phyloP scores from a whole-genome alignment of 2,888 invertebrate species.

The Argynnis bischoffii region DNA sequence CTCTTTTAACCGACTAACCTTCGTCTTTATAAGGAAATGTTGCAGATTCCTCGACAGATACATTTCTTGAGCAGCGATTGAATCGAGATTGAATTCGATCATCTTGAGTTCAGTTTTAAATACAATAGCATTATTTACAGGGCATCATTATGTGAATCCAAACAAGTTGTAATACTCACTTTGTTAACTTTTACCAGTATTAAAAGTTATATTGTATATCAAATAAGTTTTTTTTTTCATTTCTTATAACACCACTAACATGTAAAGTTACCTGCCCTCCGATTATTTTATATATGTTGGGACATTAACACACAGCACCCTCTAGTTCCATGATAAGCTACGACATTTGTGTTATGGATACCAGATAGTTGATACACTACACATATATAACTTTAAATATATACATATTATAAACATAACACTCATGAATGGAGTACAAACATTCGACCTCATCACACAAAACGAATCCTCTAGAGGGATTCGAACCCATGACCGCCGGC shows the following conservation, averaged over 20 bases:
- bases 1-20: conserved; percentile 49
- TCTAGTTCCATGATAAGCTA: too few species aligned
- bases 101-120: conserved; percentile 48
- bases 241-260: background rate
- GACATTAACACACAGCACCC: too few species aligned
- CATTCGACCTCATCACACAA: too few species aligned
- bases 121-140: conserved; percentile 52
- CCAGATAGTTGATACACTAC: too few species aligned
- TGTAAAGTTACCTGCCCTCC: too few species aligned
- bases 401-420: too few species aligned
- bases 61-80: conserved; percentile 41
- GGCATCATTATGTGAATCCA: conserved; percentile 21
- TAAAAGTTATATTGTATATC: background rate
- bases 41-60: conserved; percentile 49
- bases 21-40: conserved; percentile 52
- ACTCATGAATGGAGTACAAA: too few species aligned
- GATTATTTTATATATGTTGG: too few species aligned
- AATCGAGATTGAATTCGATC: conserved; percentile 41
- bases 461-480: too few species aligned
- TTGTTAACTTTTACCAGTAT: background rate
- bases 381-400: too few species aligned
- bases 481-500: too few species aligned
- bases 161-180: conserved; percentile 10
- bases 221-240: background rate
- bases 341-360: too few species aligned